These are phyloP conservation scores for Daboia siamensis DNA, from an alignment of 2,113 vertebrate species.

Conservation along the genomic window DNA sequence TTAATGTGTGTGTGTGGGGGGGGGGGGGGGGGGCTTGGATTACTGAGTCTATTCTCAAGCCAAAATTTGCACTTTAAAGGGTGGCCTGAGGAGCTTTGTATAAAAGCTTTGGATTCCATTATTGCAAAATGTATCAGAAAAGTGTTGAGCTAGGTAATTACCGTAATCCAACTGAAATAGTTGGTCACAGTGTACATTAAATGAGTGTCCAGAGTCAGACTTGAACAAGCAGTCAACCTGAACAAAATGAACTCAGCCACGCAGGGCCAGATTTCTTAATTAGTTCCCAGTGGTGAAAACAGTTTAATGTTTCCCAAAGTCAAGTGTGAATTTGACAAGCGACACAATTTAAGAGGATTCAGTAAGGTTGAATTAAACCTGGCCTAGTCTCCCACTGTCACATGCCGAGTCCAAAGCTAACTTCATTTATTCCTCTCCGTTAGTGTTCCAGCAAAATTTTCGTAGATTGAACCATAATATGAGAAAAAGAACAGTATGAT, in stretches of 20 bases:
- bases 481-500: slow-evolving; percentile 50
- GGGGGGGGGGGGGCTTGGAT: slow-evolving; percentile 22
- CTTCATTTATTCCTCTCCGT: slow-evolving; percentile 58
- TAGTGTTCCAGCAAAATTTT: slow-evolving; percentile 52
- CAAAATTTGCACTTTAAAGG: slow-evolving; percentile 50
- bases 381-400: slow-evolving; percentile 43
- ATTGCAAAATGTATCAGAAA: slow-evolving; percentile 58
- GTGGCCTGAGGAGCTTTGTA: slow-evolving; percentile 42
- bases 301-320: slow-evolving; percentile 68
- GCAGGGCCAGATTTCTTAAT: slow-evolving; percentile 71
- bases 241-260: slow-evolving; percentile 71
- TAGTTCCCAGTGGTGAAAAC: slow-evolving; percentile 68
- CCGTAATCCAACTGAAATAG: slow-evolving; percentile 64
- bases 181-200: slow-evolving; percentile 61
- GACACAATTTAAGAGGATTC: slow-evolving; percentile 48
- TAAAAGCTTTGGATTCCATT: slow-evolving; percentile 63
- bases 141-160: slow-evolving; percentile 69
- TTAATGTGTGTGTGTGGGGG: neutral
- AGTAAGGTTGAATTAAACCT: slow-evolving; percentile 40
- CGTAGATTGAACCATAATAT: slow-evolving; percentile 35
- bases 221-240: slow-evolving; percentile 75
- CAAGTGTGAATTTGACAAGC: slow-evolving; percentile 64
- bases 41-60: slow-evolving; percentile 26
- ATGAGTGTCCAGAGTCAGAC: slow-evolving; percentile 71
- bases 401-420: slow-evolving; percentile 30